Evolutionary conservation across 2,888 invertebrate genomes (phyloP), one percentile per base, ranked within the genome.

Genomic region (Cremastinae sp.): DNA sequence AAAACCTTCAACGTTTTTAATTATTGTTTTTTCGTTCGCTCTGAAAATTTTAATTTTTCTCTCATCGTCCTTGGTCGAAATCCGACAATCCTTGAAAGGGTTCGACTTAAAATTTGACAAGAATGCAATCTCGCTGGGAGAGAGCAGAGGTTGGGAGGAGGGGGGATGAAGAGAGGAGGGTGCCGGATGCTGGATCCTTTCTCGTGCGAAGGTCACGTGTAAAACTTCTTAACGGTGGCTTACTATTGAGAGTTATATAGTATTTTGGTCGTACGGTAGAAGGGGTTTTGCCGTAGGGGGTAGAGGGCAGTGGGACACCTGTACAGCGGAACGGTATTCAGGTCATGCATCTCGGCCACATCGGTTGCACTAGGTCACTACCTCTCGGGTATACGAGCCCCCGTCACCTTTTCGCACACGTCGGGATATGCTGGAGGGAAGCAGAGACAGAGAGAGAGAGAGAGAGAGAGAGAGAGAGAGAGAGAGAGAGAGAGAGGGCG

Each of bases 311-410:
- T 87, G 84, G 87, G 87, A 86, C 87, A 88, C 88, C 87, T 87
- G 87, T 87, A 85, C 83, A 82, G 79, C 76, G 75, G 65, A 65
- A 59, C 65, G 88, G 86, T 86, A 88, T 88, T 87, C 87, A 85
- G 88, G 88, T 87, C 88, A 88, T 87, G 87, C 86, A 88, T 87
- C 86, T 88, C 88, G 88, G 86, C 84, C 86, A 86, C 87, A 86
- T 85, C 58, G 75, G 72, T 54, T 45, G 84, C 83, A 88, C 85
- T 88, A 86, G 88, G 87, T 87, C 88, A 87, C 85, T 87, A 85
- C 84, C 82, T 86, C 84, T 81, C 84, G 74, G 74, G 72, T 77
- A 61, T 74, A 72, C 66, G 58, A 69, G 61, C 72, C 64, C 77
- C 75, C 66, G 74, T 80, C 78, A 76, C 78, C 79, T 78, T 76